Evolutionary conservation across 2,113 vertebrate species (phyloP), one percentile per base, ranked within the genome.

Genomic region (Ardeotis arabs): DNA sequence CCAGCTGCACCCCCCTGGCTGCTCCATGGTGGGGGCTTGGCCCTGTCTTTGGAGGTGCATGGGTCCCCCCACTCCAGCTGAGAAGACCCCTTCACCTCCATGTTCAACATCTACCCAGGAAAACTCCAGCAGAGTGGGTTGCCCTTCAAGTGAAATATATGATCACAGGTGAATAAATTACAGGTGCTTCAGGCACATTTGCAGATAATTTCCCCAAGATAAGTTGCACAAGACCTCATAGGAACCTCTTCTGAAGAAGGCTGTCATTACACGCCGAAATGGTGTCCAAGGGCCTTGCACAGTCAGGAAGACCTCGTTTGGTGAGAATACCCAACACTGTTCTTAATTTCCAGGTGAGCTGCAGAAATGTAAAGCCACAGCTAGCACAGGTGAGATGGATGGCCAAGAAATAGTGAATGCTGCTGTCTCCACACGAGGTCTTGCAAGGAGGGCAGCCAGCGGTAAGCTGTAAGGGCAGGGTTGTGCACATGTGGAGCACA

Each of bases 401-500:
- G 6, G 10, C 29, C 56, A 55, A 49, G 58, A 60, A 31, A 31
- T 10, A 22, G 58, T 24, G 23, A 53, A 33, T 28, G 17, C 11
- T 81, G 33, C 45, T 59, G 18, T 29, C 11, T 45, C 31, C 35
- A 23, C 1, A 3, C 3, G 1, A 55, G 28, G n/a, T 55, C 45
- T 60, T 44, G 7, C 28, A n/a, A 0, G 0, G 7, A 3, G 16
- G 13, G 44, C n/a, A 52, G 37, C 17, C 0, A 2, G 41, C 3
- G 5, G 44, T 35, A 17, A 45, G 20, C 12, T 7, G 3, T 24
- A 31, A 17, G 14, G 27, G 23, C 16, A 23, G 17, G 14, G 25
- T 15, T 49, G 16, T 2, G 14, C 0, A 0, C 10, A 14, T 3
- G 4, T 13, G 10, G 13, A 64, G 22, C 4, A 1, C 4, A 4